Conservation (phyloP, 2,113 vertebrate genomes). For the Phyllostomus hastatus region DNA sequence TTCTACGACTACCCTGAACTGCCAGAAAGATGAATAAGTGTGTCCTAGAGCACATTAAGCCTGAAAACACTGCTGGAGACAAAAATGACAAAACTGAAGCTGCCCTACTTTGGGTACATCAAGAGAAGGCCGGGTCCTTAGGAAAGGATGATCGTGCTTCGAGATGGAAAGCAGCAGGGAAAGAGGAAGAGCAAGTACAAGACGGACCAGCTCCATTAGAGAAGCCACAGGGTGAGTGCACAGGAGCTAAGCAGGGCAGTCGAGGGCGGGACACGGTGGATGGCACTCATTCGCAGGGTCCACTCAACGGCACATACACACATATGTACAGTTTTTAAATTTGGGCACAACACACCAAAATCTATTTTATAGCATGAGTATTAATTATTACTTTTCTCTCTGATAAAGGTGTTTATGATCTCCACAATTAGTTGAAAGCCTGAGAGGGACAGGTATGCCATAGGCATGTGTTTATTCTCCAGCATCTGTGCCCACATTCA, state of each 20-base stretch:
- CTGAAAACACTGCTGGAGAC: background rate
- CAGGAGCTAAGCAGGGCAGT: background rate
- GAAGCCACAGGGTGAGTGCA: background rate
- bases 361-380: background rate
- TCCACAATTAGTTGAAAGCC: background rate
- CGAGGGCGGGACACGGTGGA: background rate
- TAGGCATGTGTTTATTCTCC: background rate
- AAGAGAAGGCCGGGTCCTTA: background rate
- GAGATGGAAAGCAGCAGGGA: background rate
- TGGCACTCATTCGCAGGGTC: background rate
- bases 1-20: background rate
- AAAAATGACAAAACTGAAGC: background rate
- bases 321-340: background rate
- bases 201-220: background rate
- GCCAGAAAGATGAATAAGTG: background rate
- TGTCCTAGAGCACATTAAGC: background rate
- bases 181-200: background rate
- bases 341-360: background rate
- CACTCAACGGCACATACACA: background rate
- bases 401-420: slow-evolving; percentile 11
- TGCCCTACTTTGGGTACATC: background rate
- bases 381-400: background rate
- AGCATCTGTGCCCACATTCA: background rate
- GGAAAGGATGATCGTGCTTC: background rate
- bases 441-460: background rate